These are phyloP conservation scores for Conger conger DNA, from an alignment of 2,113 vertebrate genomes.

Conservation along the genomic window DNA sequence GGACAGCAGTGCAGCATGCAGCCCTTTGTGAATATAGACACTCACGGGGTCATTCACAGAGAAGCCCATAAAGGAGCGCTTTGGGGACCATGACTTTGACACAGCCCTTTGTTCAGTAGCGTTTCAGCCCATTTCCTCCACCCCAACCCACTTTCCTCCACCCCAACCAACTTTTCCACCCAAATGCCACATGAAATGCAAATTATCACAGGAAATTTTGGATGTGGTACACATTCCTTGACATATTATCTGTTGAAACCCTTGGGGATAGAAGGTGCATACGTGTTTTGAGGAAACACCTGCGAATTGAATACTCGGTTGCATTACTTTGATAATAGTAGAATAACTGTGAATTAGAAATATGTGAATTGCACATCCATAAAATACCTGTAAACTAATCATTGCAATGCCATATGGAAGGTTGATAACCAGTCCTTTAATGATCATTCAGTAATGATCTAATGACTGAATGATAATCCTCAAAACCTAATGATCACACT, in stretches of 20 bases:
- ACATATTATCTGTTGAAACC: background rate
- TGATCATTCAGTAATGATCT: too few relatives aligned
- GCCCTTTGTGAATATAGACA: background rate
- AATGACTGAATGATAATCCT: too few relatives aligned
- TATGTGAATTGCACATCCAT: background rate
- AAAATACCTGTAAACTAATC: too few relatives aligned
- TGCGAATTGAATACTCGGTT: background rate
- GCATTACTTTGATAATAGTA: too few relatives aligned
- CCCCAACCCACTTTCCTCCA: slow-evolving; percentile 3
- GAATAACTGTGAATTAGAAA: too few relatives aligned
- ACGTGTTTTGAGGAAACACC: background rate
- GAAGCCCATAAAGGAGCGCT: background rate
- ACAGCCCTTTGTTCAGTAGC: background rate
- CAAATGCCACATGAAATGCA: background rate
- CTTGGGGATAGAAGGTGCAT: background rate
- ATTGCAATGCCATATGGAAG: too few relatives aligned
- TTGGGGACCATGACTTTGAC: slow-evolving; percentile 2
- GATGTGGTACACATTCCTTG: background rate
- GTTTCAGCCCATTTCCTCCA: slow-evolving; percentile 5
- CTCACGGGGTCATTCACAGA: background rate
- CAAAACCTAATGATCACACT: too few relatives aligned
- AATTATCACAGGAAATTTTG: background rate
- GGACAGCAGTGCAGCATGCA: background rate
- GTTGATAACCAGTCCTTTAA: too few relatives aligned
- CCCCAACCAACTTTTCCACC: background rate